A percentile compares a stretch with the other conserved stretches of the same genome.
phyloP scores from a whole-genome alignment of 2,888 invertebrate genomes.

The Sphinx pinastri region DNA sequence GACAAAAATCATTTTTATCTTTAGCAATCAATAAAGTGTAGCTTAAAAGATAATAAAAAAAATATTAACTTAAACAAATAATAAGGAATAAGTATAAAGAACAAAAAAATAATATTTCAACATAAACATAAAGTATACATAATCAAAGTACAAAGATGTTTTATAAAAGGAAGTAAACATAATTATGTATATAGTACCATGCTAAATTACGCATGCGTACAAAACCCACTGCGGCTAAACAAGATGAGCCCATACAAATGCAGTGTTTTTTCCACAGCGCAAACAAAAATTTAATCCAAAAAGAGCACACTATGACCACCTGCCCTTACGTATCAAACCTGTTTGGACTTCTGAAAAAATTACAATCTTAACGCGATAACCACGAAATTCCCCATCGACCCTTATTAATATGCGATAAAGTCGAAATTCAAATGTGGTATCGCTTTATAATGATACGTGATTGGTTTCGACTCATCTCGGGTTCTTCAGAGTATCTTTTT shows the following conservation, averaged over 20 bases:
- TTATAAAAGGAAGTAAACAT: neutral
- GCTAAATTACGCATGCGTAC: neutral
- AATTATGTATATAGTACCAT: neutral
- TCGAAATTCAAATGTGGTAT: conserved; percentile 35
- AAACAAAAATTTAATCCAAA: conserved; percentile 50
- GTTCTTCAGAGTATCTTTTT: conserved; percentile 52
- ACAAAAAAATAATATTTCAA: too few relatives aligned
- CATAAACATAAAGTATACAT: too few relatives aligned
- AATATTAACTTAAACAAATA: too few relatives aligned
- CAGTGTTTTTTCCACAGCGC: conserved; percentile 11
- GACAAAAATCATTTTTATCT: too few relatives aligned
- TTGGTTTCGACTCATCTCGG: conserved; percentile 50
- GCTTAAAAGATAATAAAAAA: too few relatives aligned
- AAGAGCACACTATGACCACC: conserved; percentile 68
- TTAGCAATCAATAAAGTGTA: too few relatives aligned
- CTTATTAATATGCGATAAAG: conserved; percentile 37
- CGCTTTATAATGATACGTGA: conserved; percentile 26
- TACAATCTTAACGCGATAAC: conserved; percentile 31
- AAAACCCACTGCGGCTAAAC: conserved; percentile 3
- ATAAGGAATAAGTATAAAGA: too few relatives aligned
- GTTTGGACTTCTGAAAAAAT: conserved; percentile 53
- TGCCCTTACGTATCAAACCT: conserved; percentile 73
- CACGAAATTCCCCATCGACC: too few relatives aligned
- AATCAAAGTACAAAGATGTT: too few relatives aligned
- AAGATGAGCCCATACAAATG: conserved; percentile 16